A percentile compares a stretch with the other conserved stretches of the same genome.
These are phyloP conservation scores for Rugalucina vietnamica DNA, from an alignment of 2,888 invertebrate species.

Conservation along the genomic window DNA sequence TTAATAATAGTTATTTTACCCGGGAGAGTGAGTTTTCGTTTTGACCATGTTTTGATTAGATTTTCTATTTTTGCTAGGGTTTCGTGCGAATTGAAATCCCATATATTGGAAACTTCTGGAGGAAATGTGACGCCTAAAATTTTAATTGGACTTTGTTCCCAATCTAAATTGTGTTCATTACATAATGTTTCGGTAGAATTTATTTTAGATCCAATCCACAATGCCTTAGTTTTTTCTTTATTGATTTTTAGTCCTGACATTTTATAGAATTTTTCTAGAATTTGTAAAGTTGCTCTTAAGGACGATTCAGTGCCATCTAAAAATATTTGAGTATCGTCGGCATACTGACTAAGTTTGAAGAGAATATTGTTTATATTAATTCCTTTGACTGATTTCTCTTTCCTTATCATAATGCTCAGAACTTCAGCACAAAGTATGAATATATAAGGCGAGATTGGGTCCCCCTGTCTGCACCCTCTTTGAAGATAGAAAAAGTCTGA, in stretches of 20 bases:
- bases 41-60: neutral
- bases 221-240: neutral
- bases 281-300: neutral
- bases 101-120: neutral
- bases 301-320: neutral
- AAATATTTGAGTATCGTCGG: neutral
- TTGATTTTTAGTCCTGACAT: neutral
- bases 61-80: neutral
- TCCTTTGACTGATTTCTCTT: neutral
- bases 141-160: neutral
- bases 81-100: neutral
- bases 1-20: neutral
- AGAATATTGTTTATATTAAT: neutral
- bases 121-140: neutral
- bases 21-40: neutral
- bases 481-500: neutral
- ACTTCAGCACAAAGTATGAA: constrained; percentile 4
- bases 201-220: neutral
- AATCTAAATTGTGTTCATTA: neutral
- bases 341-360: neutral
- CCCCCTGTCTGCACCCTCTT: neutral
- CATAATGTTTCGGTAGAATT: neutral
- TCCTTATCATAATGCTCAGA: neutral
- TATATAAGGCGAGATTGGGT: neutral
- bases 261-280: neutral